These are phyloP conservation scores for Ceramica pisi DNA, from an alignment of 2,888 invertebrate genomes.

Conservation along the genomic window DNA sequence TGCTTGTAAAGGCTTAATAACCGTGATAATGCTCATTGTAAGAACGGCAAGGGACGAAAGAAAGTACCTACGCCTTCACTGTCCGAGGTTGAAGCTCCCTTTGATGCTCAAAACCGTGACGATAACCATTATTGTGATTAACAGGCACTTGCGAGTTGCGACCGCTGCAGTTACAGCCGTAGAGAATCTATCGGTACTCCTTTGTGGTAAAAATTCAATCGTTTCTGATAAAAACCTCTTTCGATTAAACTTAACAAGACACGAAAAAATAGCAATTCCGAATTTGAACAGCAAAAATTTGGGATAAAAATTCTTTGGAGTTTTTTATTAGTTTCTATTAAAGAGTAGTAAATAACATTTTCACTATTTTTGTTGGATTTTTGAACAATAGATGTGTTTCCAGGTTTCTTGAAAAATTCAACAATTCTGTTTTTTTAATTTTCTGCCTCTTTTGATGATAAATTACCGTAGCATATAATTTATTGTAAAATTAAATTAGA, in stretches of 20 bases:
- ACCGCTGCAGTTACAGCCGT: conserved; percentile 9
- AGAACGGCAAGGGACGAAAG: conserved; percentile 3
- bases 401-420: neutral
- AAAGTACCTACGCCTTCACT: conserved; percentile 7
- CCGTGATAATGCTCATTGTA: conserved; percentile 9
- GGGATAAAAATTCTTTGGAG: neutral
- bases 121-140: conserved; percentile 17
- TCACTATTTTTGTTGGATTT: conserved; percentile 14
- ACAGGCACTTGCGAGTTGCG: conserved; percentile 12
- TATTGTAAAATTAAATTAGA: neutral
- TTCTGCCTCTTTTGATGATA: neutral
- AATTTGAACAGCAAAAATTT: conserved; percentile 12
- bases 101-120: conserved; percentile 46
- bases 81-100: conserved; percentile 6
- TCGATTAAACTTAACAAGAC: conserved; percentile 49
- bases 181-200: conserved; percentile 20
- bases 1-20: neutral
- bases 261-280: conserved; percentile 34
- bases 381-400: conserved; percentile 6
- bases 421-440: neutral
- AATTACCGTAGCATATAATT: neutral
- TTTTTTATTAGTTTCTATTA: conserved; percentile 37
- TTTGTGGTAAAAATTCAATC: conserved; percentile 37
- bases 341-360: conserved; percentile 14
- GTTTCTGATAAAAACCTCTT: conserved; percentile 49